Conservation (phyloP, 2,797 vertebrate species). For the Mycteria americana region DNA sequence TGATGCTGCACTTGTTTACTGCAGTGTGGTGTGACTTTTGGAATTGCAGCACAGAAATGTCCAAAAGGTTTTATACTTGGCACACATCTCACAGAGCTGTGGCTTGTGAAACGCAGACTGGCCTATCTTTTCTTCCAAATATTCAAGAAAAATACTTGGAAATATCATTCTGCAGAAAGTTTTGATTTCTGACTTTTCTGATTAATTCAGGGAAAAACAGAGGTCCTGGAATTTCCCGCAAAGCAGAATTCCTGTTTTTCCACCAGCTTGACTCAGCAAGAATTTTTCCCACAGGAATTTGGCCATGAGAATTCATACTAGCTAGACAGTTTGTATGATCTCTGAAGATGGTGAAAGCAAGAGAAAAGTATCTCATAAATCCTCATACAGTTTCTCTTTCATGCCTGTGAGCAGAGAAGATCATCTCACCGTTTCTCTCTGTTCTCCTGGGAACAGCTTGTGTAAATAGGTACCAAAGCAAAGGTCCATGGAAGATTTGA, state of each 20-base stretch:
- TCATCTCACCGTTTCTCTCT: not conserved
- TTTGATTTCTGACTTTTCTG: constrained; percentile 1
- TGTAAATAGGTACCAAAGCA: not conserved
- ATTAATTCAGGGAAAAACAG: constrained; percentile 38
- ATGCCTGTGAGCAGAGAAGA: not conserved
- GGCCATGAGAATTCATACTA: not conserved
- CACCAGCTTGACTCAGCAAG: constrained; percentile 43
- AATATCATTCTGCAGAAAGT: not conserved
- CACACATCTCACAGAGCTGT: not conserved
- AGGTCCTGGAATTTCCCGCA: constrained; percentile 45
- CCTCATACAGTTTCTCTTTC: not conserved
- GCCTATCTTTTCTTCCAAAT: not conserved
- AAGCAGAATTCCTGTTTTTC: constrained; percentile 36
- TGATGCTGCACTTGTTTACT: not conserved
- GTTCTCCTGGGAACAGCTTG: not conserved
- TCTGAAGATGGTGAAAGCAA: constrained; percentile 2
- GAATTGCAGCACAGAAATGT: not conserved
- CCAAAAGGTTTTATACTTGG: not conserved
- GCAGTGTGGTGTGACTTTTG: not conserved
- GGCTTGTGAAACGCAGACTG: not conserved
- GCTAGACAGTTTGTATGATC: not conserved
- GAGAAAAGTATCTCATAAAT: not conserved
- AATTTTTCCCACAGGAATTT: constrained; percentile 53
- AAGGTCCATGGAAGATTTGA: not conserved
- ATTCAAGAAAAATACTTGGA: constrained; percentile 5